phyloP scores from a whole-genome alignment of 2,797 vertebrate genomes.

The Sebastes oblongus region DNA sequence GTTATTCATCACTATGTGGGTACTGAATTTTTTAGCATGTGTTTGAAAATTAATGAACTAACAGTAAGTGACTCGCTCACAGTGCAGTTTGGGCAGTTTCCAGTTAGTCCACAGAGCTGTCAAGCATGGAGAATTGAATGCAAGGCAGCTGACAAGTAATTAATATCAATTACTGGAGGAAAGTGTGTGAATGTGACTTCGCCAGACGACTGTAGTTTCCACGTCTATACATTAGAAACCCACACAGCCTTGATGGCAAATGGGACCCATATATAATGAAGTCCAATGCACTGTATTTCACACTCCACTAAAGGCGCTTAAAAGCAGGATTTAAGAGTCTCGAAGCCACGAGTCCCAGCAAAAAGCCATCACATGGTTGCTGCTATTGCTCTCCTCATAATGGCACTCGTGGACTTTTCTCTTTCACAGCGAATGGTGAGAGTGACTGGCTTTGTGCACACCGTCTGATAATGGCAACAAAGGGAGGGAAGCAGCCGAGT shows the following conservation, averaged over 20 bases:
- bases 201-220: conserved; percentile 22
- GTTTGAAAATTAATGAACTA: conserved; percentile 22
- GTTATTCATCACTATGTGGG: background rate
- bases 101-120: conserved; percentile 60
- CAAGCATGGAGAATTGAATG: conserved; percentile 62
- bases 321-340: conserved; percentile 61
- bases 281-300: conserved; percentile 68
- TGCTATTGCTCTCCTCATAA: conserved; percentile 51
- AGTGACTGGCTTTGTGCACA: conserved; percentile 58
- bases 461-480: conserved; percentile 69
- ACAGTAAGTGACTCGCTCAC: conserved; percentile 8
- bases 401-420: conserved; percentile 54
- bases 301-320: conserved; percentile 65
- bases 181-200: conserved; percentile 77
- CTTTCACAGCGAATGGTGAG: conserved; percentile 45
- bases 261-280: conserved; percentile 52
- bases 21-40: background rate
- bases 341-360: conserved; percentile 23
- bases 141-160: conserved; percentile 76
- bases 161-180: conserved; percentile 81
- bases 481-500: conserved; percentile 62
- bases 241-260: conserved; percentile 32
- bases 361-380: conserved; percentile 51
- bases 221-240: conserved; percentile 28
- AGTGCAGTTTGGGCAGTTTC: conserved; percentile 37